These are phyloP conservation scores for Drosophila mettleri DNA, from an alignment of 2,888 invertebrate species.

Conservation along the genomic window DNA sequence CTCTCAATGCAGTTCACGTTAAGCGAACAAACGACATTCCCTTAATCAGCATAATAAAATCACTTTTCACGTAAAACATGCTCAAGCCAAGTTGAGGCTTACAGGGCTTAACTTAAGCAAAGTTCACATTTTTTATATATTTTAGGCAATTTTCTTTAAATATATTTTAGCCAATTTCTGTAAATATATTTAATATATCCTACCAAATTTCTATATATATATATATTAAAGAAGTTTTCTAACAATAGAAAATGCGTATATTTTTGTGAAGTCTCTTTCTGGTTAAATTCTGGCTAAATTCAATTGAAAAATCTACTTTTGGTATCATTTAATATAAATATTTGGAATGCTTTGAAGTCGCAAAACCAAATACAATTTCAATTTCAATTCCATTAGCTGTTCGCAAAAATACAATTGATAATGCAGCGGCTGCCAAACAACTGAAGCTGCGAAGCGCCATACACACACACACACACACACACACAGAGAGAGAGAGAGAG, in stretches of 20 bases:
- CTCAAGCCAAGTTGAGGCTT: neutral
- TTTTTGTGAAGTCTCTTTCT: too few species aligned
- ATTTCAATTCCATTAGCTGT: conserved; percentile 70
- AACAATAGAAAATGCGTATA: too few species aligned
- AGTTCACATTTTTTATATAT: too few species aligned
- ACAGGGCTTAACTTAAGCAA: neutral
- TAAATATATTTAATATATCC: too few species aligned
- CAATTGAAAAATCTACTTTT: conserved; percentile 5
- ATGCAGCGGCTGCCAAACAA: conserved; percentile 43
- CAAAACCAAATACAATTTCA: conserved; percentile 57
- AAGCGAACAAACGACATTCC: neutral
- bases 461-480: neutral
- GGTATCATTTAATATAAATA: conserved; percentile 52
- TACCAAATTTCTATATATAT: neutral
- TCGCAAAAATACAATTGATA: conserved; percentile 60
- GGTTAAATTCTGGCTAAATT: conserved; percentile 2
- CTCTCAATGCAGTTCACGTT: neutral
- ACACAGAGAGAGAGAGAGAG: neutral
- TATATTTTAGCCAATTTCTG: too few species aligned
- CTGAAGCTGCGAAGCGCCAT: conserved; percentile 42
- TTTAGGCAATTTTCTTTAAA: too few species aligned
- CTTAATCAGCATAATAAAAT: neutral
- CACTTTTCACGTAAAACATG: neutral
- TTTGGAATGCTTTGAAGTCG: conserved; percentile 52
- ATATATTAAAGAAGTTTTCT: neutral